These are phyloP conservation scores for Eulemur rufifrons DNA, from an alignment of 2,113 vertebrate species.

Conservation along the genomic window DNA sequence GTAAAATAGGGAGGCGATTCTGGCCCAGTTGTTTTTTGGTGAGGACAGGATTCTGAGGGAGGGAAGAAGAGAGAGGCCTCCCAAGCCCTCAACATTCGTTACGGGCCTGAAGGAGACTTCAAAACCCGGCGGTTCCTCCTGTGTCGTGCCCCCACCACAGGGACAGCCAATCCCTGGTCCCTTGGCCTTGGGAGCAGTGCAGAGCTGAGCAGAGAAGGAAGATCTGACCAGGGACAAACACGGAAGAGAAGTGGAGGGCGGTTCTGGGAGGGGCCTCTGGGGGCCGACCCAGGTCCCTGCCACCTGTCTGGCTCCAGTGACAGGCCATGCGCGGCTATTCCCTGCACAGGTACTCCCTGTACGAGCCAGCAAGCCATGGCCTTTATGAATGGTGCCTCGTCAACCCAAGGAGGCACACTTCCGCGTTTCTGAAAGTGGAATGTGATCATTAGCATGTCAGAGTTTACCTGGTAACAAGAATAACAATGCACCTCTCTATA, in stretches of 20 bases:
- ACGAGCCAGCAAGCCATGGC: accelerated
- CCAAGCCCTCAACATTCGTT: background rate
- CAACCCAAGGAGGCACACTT: background rate
- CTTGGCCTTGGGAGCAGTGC: background rate
- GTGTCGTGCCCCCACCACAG: accelerated
- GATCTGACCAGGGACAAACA: background rate
- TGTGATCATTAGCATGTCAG: background rate
- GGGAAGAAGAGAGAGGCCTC: background rate
- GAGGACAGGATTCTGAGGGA: background rate
- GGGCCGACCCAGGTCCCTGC: background rate
- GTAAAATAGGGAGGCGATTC: background rate
- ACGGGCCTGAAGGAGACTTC: background rate
- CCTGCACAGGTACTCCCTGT: no score
- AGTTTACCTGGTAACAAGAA: background rate
- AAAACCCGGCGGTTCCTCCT: background rate
- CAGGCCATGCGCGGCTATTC: background rate
- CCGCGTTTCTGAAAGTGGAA: background rate
- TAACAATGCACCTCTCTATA: background rate
- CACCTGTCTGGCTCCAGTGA: background rate
- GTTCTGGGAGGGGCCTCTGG: background rate
- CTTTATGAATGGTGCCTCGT: accelerated
- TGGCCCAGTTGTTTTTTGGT: background rate
- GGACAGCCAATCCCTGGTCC: background rate
- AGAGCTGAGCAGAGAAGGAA: background rate
- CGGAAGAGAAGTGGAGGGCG: background rate